Evolutionary conservation across 2,888 invertebrate species (phyloP).

Genomic region (Oxyteleia sp.): DNA sequence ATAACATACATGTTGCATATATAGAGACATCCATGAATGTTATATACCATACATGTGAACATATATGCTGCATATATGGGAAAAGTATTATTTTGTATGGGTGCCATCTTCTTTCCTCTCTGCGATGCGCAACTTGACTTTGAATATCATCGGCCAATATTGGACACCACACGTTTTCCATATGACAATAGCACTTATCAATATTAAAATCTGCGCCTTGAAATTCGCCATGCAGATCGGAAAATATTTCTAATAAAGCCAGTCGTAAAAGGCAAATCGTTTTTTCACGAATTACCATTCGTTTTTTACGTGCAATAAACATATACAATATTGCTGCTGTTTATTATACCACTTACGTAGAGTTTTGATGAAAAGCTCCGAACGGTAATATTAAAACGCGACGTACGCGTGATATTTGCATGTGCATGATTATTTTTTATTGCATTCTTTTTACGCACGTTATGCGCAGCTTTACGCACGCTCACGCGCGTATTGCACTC

Average conservation of each 20-base stretch:
- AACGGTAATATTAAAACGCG: conserved; percentile 38
- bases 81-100: too few species aligned
- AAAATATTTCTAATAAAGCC: conserved; percentile 8
- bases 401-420: conserved; percentile 58
- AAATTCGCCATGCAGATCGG: conserved; percentile 17
- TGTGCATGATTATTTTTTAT: conserved; percentile 72
- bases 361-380: conserved; percentile 48
- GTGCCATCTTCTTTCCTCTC: too few species aligned
- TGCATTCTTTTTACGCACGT: conserved; percentile 74
- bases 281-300: conserved; percentile 30
- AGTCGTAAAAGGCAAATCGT: conserved; percentile 18
- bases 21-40: too few species aligned
- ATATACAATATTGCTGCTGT: conserved; percentile 45
- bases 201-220: conserved; percentile 8
- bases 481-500: conserved; percentile 69
- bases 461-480: conserved; percentile 75
- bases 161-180: not conserved
- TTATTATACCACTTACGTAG: conserved; percentile 52
- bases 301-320: conserved; percentile 52
- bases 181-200: not conserved
- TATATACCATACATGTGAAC: too few species aligned
- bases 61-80: too few species aligned
- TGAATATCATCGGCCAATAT: not conserved
- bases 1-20: too few species aligned
- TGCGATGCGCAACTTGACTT: too few species aligned